phyloP scores from a whole-genome alignment of 2,797 vertebrate genomes.

The Xiphophorus birchmanni region DNA sequence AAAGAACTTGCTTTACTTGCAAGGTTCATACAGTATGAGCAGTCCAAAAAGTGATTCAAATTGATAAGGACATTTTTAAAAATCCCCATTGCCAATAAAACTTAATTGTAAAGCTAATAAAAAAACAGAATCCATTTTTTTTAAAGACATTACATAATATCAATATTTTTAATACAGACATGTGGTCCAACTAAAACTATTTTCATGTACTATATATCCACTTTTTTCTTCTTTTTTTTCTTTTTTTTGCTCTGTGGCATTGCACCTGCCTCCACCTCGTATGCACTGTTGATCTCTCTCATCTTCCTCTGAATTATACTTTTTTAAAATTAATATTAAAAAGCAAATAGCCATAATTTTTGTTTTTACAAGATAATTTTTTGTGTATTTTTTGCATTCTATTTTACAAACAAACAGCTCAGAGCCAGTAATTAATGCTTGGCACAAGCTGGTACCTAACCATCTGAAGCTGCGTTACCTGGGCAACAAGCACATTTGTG shows the following conservation, averaged over 20 bases:
- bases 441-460: background rate
- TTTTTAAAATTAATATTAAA: background rate
- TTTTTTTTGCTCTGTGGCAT: background rate
- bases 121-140: background rate
- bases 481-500: background rate
- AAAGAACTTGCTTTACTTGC: too few species aligned
- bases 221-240: background rate
- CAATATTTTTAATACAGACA: background rate
- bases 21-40: background rate
- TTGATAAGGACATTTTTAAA: background rate
- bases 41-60: background rate
- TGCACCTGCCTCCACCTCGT: background rate
- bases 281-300: background rate
- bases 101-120: background rate
- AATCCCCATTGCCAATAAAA: background rate
- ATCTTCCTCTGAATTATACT: background rate
- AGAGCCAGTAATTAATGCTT: background rate
- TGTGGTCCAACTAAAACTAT: background rate
- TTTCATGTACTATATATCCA: background rate
- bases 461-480: background rate
- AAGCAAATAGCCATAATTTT: background rate
- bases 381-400: background rate
- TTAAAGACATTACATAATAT: background rate
- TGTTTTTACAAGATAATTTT: background rate
- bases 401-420: background rate